Evolutionary conservation across 2,888 invertebrate species (phyloP).

Genomic region (Ceramica pisi): DNA sequence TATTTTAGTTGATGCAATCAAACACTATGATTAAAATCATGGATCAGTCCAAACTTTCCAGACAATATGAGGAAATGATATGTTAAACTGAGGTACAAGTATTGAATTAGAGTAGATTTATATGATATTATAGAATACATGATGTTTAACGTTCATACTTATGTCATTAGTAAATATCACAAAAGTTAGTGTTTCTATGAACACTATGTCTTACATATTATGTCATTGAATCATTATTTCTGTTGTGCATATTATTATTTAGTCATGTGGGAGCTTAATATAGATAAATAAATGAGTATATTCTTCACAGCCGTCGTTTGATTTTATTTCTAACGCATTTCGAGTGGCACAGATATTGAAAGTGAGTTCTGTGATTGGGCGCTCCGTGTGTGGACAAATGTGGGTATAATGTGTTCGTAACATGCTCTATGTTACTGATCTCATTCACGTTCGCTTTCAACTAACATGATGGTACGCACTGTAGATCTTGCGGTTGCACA

Average conservation of each 20-base stretch:
- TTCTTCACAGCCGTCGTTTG: conserved; percentile 86
- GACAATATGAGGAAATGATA: conserved; percentile 80
- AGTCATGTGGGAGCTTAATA: conserved; percentile 81
- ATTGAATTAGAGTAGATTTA: conserved; percentile 75
- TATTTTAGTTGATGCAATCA: conserved; percentile 73
- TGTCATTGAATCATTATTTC: conserved; percentile 70
- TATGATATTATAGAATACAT: conserved; percentile 70
- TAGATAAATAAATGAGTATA: conserved; percentile 87
- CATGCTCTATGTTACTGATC: conserved; percentile 57
- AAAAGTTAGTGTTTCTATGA: conserved; percentile 56
- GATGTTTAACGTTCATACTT: conserved; percentile 70
- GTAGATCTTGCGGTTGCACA: conserved; percentile 61
- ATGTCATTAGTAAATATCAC: conserved; percentile 68
- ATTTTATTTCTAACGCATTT: conserved; percentile 80
- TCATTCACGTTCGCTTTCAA: conserved; percentile 57
- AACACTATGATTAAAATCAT: conserved; percentile 68
- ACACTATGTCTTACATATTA: conserved; percentile 60
- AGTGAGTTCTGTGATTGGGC: conserved; percentile 53
- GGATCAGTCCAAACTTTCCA: conserved; percentile 70
- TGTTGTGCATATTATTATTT: conserved; percentile 78
- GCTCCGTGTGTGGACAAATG: conserved; percentile 58
- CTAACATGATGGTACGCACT: conserved; percentile 65
- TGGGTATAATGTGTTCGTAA: conserved; percentile 63
- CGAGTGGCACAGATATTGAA: conserved; percentile 65
- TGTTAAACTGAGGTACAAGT: conserved; percentile 81